Percentiles rank a stretch among this genome's conserved stretches.
Conservation (phyloP, 2,888 invertebrate genomes). For the Gortyna flavago region DNA sequence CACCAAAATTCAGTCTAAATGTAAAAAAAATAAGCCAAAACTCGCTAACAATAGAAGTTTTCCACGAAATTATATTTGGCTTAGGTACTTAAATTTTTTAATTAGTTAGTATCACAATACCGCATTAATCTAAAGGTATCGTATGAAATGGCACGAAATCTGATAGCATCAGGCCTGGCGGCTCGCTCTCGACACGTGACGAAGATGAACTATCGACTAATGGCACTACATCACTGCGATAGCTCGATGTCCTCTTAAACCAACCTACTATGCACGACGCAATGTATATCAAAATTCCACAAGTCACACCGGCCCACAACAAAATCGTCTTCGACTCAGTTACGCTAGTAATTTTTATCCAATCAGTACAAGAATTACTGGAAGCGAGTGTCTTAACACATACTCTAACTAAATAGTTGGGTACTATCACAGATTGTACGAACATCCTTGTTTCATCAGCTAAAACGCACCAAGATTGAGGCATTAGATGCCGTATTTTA, state of each 20-base stretch:
- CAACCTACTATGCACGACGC: conserved; percentile 73
- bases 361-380: conserved; percentile 66
- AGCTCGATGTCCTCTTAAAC: conserved; percentile 62
- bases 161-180: conserved; percentile 76
- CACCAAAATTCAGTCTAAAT: conserved; percentile 42
- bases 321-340: conserved; percentile 62
- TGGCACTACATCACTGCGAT: conserved; percentile 73
- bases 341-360: conserved; percentile 51
- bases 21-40: conserved; percentile 42
- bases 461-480: conserved; percentile 78
- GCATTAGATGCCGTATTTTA: conserved; percentile 65
- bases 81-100: conserved; percentile 2
- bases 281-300: conserved; percentile 74
- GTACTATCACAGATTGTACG: conserved; percentile 69
- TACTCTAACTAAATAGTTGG: conserved; percentile 69
- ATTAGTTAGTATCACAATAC: conserved; percentile 53
- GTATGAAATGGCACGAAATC: conserved; percentile 75
- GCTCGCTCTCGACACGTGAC: conserved; percentile 74
- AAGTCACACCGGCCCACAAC: conserved; percentile 76
- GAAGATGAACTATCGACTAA: conserved; percentile 75
- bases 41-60: conserved; percentile 23
- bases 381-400: conserved; percentile 69
- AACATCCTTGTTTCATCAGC: conserved; percentile 67
- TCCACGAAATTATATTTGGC: conserved; percentile 17
- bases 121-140: conserved; percentile 65